Evolutionary conservation across 37 sponge, comb jelly and placozoan species (phyloP), one percentile per base, ranked within the genome.

Genomic region (Dysidea cf. avara): DNA sequence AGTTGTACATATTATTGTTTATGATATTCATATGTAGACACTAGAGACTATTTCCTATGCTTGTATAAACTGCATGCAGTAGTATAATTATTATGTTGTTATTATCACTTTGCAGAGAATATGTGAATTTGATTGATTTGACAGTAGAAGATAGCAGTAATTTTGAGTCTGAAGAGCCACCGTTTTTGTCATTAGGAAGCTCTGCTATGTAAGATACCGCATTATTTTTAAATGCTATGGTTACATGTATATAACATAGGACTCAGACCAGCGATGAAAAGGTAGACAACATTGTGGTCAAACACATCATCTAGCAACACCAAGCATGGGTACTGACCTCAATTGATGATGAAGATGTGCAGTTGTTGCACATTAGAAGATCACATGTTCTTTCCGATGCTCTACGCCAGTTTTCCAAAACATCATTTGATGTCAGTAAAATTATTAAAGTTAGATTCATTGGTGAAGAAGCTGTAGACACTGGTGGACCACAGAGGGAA

Each of bases 401-500:
- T 22, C 7, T 71, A 6, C 17, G 54, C 30, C 64, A 62, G 3
- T 80, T 80, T 39, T 48, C 72, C 1, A 52, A 30, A 36, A 34
- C 55, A 21, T 37, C 71, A 2, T 80, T 80, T 71, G 66, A 80
- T 71, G 32, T 25, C 1, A 36, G 39, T 2, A 63, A 61, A 28
- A 51, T 39, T 30, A 26, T 71, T 3, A 47, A 71, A 53, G 81
- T 80, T 11, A 12, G 35, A 12, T 80, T 71, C 31, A 61, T 80
- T 37, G 64, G 65, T 7, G 71, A 80, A 24, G 64, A 31, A 35
- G 38, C 81, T 51, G 72, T 71, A 34, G 79, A 80, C 69, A 64
- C 69, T 18, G 81, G 81, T 61, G 81, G 81, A 1, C 71, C 81
- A 2, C 29, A 63, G 4, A 20, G 81, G 22, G 81, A 80, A 71